These are phyloP conservation scores for Alauda arvensis DNA, from an alignment of 2,797 vertebrate species.

Conservation along the genomic window DNA sequence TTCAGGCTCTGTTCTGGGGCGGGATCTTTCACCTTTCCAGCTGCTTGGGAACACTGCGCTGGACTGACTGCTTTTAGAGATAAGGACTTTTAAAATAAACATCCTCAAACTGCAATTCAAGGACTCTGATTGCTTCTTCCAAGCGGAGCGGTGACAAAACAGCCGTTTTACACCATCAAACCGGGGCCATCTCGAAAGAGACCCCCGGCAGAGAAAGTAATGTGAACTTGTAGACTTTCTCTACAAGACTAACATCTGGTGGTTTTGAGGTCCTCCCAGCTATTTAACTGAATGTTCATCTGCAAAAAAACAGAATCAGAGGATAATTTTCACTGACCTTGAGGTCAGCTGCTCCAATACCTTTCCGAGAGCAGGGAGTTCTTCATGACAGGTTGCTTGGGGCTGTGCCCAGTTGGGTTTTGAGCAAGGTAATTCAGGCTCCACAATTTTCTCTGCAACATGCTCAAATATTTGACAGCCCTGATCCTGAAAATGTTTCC, in stretches of 20 bases:
- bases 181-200: too few species aligned
- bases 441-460: not conserved
- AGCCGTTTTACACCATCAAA: too few species aligned
- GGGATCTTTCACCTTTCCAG: too few species aligned
- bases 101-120: too few species aligned
- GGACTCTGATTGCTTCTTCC: too few species aligned
- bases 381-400: not conserved
- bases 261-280: not conserved
- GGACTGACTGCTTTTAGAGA: too few species aligned
- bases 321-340: not conserved
- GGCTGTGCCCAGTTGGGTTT: not conserved
- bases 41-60: too few species aligned
- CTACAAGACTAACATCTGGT: not conserved
- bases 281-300: not conserved
- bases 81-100: too few species aligned
- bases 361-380: not conserved
- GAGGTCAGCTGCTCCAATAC: not conserved
- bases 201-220: too few species aligned
- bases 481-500: not conserved
- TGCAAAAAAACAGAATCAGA: not conserved
- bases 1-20: too few species aligned
- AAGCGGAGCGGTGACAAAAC: too few species aligned
- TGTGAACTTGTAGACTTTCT: not conserved
- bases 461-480: not conserved
- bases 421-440: not conserved